Base-by-base conservation (phyloP, 2,113 vertebrate species). In the Eretmochelys imbricata region DNA sequence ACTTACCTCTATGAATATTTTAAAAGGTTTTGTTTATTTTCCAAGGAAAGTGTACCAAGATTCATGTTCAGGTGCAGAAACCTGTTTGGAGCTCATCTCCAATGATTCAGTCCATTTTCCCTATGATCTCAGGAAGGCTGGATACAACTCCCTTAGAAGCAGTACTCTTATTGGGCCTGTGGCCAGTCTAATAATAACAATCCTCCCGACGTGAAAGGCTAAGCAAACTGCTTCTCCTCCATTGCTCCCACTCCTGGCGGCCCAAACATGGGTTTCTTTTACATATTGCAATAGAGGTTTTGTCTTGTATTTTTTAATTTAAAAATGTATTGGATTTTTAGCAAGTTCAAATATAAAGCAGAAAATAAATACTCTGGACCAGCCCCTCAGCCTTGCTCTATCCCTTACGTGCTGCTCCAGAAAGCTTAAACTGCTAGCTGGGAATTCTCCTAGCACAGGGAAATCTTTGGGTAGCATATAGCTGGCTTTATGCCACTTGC, bases 321-420 rank as follows among this genome's bases (percentile, higher is more conserved):
- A 72, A 72, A 72, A 72, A 69, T n/a, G 62, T 38, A 35, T 69
- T n/a, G 65, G 65, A 10, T n/a, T 69, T 69, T 38, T 69, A 38
- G 17, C 38, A 20, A 10, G 35, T 95, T 93, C 91, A 82, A 80
- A 48, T 87, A 76, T 49, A 87, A 96, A 84, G 29, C 69, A 91
- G 76, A 94, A 91, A 93, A 84, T 49, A 25, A 93, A 84, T 55
- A 29, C 3, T 3, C 49, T 76, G 5, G 90, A 84, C 49, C 89
- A 20, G 76, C 75, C 51, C 35, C 59, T 89, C 42, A 80, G 80
- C 54, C 79, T 7, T 83, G 94, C 92, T 54, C 38, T 94, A 76
- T 78, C 59, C 93, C 76, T 78, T 75, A 27, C 14, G 19, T 35
- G 4, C 13, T 82, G 0, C 35, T n/a, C 51, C 72, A 95, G 87